Percentiles rank a stretch among this genome's conserved stretches.
phyloP scores from a whole-genome alignment of 2,888 invertebrate species.

The Metalampra italica region DNA sequence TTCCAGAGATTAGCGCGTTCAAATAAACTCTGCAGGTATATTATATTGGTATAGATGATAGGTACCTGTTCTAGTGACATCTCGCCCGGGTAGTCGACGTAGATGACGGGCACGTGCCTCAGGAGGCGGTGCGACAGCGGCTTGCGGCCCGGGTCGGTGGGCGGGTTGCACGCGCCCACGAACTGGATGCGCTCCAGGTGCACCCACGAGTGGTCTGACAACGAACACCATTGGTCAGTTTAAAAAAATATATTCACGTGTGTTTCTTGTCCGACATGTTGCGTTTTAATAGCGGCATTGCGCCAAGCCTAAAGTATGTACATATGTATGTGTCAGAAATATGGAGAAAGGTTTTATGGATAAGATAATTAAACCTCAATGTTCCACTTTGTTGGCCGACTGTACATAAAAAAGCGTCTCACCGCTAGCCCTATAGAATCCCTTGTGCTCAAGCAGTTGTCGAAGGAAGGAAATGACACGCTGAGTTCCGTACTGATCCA shows the following conservation, averaged over 20 bases:
- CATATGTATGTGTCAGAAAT: no score
- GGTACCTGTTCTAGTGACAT: slow-evolving; percentile 92
- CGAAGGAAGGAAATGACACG: slow-evolving; percentile 99
- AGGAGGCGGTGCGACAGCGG: slow-evolving; percentile 92
- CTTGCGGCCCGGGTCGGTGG: slow-evolving; percentile 99
- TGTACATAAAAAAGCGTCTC: slow-evolving; percentile 14
- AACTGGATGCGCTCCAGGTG: slow-evolving; percentile 98
- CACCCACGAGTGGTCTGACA: slow-evolving; percentile 95
- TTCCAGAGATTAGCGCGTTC: no score
- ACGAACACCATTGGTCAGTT: neutral
- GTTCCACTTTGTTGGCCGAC: no score
- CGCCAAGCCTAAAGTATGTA: no score
- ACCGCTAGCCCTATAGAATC: slow-evolving; percentile 90
- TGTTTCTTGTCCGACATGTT: no score
- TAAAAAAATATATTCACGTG: no score
- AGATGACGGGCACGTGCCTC: slow-evolving; percentile 98
- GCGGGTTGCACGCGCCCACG: slow-evolving; percentile 99
- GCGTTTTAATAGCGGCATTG: no score
- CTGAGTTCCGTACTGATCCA: slow-evolving; percentile 98
- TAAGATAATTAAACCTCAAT: no score
- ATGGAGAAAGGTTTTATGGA: no score
- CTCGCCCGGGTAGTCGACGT: slow-evolving; percentile 99
- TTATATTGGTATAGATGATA: no score
- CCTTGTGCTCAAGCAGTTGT: slow-evolving; percentile 97
- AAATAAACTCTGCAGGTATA: no score